A percentile compares a stretch with the other conserved stretches of the same genome.
These are phyloP conservation scores for Drosophila elegans DNA, from an alignment of 1,140 invertebrate genomes.

Conservation along the genomic window DNA sequence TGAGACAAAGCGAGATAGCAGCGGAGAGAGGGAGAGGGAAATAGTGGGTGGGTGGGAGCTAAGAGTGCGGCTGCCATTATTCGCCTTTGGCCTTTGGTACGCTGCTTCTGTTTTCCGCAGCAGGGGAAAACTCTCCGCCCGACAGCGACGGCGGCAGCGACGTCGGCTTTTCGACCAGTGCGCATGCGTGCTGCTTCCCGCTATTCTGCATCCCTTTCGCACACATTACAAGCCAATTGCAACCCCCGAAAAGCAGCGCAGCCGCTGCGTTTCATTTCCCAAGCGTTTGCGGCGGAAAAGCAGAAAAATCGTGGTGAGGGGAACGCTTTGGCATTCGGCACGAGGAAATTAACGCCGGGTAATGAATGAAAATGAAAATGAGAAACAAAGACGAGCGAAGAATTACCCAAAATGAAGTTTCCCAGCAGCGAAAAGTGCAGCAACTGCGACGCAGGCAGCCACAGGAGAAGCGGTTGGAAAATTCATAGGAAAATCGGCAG, in stretches of 20 bases:
- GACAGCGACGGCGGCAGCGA: constrained; percentile 30
- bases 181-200: constrained; percentile 53
- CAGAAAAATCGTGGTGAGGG: constrained; percentile 41
- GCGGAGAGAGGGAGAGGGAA: not conserved
- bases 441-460: constrained; percentile 10
- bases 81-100: constrained; percentile 55
- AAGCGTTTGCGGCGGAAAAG: constrained; percentile 12
- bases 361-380: constrained; percentile 82
- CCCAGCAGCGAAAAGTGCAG: constrained; percentile 36
- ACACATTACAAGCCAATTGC: constrained; percentile 4
- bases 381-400: constrained; percentile 73
- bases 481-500: constrained; percentile 22
- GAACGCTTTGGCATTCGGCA: constrained; percentile 54
- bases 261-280: constrained; percentile 49
- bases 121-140: constrained; percentile 53
- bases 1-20: not conserved
- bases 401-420: constrained; percentile 83
- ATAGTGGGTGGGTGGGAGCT: constrained; percentile 5
- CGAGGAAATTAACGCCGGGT: constrained; percentile 71
- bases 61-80: constrained; percentile 65
- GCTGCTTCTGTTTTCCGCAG: constrained; percentile 55
- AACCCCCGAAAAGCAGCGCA: constrained; percentile 29
- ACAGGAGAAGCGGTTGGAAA: constrained; percentile 11
- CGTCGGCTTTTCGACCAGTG: constrained; percentile 58
- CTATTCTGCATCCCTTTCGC: constrained; percentile 19